Conservation (phyloP, 2,113 vertebrate species). For the Bubo scandiacus region DNA sequence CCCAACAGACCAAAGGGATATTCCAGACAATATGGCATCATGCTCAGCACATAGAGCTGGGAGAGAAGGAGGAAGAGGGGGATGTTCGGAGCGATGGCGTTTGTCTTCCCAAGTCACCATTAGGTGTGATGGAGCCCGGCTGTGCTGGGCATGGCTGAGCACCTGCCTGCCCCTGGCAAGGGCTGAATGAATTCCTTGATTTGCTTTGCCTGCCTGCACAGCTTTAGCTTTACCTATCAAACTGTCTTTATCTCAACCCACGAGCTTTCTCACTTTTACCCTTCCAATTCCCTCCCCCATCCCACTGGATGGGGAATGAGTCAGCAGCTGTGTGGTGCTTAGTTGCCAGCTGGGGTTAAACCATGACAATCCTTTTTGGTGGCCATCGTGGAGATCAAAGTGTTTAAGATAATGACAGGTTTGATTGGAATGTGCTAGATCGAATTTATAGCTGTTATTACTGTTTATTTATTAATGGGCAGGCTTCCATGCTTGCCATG, state of each 20-base stretch:
- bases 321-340: neutral
- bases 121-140: neutral
- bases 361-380: no score
- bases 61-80: neutral
- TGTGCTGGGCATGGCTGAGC: neutral
- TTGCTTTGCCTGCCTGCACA: accelerated
- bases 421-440: no score
- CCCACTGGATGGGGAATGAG: neutral
- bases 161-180: neutral
- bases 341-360: neutral
- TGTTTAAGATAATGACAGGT: no score
- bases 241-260: neutral
- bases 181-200: neutral
- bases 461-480: no score
- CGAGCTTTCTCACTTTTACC: accelerated
- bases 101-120: neutral
- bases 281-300: neutral
- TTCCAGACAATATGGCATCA: neutral
- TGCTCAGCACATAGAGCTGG: neutral
- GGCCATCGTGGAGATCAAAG: no score
- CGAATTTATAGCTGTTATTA: no score
- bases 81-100: neutral
- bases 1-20: neutral
- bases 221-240: neutral
- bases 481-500: no score